Evolutionary conservation across 2,113 vertebrate genomes (phyloP), one percentile per base, ranked within the genome.

Genomic region (Dermatemys mawii): DNA sequence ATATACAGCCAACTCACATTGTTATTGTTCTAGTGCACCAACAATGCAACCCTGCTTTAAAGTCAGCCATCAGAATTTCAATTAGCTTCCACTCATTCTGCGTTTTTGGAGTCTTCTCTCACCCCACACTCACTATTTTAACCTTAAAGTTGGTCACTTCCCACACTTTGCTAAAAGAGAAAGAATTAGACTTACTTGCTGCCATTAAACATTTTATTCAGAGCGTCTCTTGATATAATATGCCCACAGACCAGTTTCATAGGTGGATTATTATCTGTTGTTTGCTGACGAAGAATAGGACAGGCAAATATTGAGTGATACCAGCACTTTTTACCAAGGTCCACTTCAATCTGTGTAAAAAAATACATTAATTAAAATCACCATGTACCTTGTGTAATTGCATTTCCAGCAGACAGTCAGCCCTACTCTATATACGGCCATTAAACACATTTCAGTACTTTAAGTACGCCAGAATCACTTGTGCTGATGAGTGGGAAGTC

Each of bases 161-260:
- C 63, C 70, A 3, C 11, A 22, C 4, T 22, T 48, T 55, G 44
- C 35, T 81, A 57, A 81, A 78, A 95, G 92, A 12, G 35, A 55
- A 91, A 80, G 83, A 84, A 57, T 29, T 53, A 63, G 63, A 99
- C 98, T 98, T 98, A 99, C 98, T 99, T 99, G 98, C 98, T 99
- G 96, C 98, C 98, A 94, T 99, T 99, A 96, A 99, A 98, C 98
- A 99, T 99, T 98, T 99, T 99, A 98, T 99, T 99, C 96, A 99
- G 98, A 96, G 98, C 98, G 91, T 99, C 98, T 98, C 98, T 98
- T 89, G 98, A 99, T 97, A 99, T 99, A 97, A 99, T 99, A 90
- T 99, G 98, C 88, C 98, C 98, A 95, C 98, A 99, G 84, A 99
- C 98, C 96, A 99, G 92, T 89, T 99, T 99, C 98, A 99, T 99